These are phyloP conservation scores for Capra hircus DNA, from an alignment of 2,113 vertebrate species.

Conservation along the genomic window DNA sequence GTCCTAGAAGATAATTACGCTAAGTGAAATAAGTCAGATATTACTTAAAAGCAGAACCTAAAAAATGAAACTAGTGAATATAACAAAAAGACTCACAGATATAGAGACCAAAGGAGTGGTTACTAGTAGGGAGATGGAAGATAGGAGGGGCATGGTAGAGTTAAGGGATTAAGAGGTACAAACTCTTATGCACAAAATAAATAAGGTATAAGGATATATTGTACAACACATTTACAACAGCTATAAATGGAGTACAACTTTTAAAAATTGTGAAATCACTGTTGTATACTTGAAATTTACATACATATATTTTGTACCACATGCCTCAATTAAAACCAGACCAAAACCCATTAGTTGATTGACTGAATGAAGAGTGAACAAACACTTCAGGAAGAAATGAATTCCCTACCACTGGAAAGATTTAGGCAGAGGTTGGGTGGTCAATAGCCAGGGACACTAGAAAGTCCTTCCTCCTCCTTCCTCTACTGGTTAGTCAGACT, in stretches of 20 bases:
- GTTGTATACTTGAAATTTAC: neutral
- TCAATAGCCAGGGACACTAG: neutral
- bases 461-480: neutral
- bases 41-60: neutral
- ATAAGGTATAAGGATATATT: neutral
- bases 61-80: neutral
- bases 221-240: neutral
- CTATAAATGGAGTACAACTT: neutral
- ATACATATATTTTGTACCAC: neutral
- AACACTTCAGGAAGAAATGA: neutral
- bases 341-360: neutral
- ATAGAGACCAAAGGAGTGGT: neutral
- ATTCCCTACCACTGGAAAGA: neutral
- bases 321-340: neutral
- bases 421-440: neutral
- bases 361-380: neutral
- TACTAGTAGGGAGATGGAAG: neutral
- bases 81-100: neutral
- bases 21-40: neutral
- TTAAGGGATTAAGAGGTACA: neutral
- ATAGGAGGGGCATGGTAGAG: neutral
- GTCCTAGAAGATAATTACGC: neutral
- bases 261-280: neutral
- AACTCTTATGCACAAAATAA: neutral
- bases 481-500: neutral